phyloP scores from a whole-genome alignment of 2,113 vertebrate genomes.

The Carollia perspicillata region DNA sequence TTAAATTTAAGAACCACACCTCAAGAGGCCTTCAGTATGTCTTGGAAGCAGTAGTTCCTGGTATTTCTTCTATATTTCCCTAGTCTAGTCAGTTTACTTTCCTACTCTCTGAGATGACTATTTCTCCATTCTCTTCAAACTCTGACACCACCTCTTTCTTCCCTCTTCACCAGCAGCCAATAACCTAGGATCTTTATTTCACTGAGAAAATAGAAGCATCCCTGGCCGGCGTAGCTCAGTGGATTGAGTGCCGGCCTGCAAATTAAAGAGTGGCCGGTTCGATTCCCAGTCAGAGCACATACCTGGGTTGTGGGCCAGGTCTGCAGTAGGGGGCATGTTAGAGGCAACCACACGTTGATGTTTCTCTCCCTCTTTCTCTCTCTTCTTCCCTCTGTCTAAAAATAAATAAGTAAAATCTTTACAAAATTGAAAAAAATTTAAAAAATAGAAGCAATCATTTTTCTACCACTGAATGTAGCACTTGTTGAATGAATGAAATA shows the following conservation, averaged over 20 bases:
- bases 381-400: too few relatives aligned
- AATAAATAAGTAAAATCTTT: too few relatives aligned
- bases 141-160: background rate
- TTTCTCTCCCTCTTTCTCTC: too few relatives aligned
- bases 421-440: background rate
- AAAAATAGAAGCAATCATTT: background rate
- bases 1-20: background rate
- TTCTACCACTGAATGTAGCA: background rate
- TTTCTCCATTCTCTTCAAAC: background rate
- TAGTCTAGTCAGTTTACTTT: background rate
- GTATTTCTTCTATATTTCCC: background rate
- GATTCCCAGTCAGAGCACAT: too few relatives aligned
- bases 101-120: background rate
- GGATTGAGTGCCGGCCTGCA: too few relatives aligned
- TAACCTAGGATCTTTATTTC: conserved; percentile 23
- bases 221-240: too few relatives aligned
- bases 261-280: too few relatives aligned
- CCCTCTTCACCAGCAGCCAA: background rate
- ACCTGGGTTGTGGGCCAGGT: too few relatives aligned
- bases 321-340: too few relatives aligned
- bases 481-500: background rate
- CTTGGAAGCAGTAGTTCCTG: background rate
- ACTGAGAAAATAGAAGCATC: background rate
- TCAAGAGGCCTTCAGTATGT: background rate
- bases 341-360: too few relatives aligned